Conservation (phyloP, 2,113 vertebrate species). For the Sylvicapra grimmia region DNA sequence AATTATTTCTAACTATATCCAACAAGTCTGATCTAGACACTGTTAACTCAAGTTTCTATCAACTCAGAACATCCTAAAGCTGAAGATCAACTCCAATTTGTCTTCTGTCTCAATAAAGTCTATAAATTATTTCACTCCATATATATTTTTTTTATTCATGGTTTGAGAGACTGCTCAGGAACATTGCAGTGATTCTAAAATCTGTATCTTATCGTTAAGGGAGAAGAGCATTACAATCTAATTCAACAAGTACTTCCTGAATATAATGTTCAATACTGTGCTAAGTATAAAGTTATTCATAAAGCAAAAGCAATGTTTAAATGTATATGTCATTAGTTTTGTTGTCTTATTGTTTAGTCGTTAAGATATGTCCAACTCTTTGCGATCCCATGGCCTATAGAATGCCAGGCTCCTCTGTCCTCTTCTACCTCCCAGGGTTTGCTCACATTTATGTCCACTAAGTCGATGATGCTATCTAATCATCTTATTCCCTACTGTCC, state of each 20-base stretch:
- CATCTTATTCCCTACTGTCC: background rate
- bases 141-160: background rate
- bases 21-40: background rate
- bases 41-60: background rate
- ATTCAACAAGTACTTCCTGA: background rate
- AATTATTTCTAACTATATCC: background rate
- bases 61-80: background rate
- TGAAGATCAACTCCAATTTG: background rate
- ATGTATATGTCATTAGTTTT: background rate
- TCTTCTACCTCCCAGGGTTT: background rate
- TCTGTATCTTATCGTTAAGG: background rate
- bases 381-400: background rate
- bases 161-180: background rate
- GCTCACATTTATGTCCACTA: background rate
- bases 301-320: background rate
- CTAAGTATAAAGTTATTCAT: background rate
- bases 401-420: background rate
- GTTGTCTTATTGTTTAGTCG: background rate
- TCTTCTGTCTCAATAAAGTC: background rate
- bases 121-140: background rate
- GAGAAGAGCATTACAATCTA: constrained; percentile 9
- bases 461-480: background rate
- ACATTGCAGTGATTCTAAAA: background rate
- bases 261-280: background rate
- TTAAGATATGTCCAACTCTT: background rate